Percentiles rank a stretch among this genome's conserved stretches.
phyloP scores from a whole-genome alignment of 2,797 vertebrate species.

The Muscicapa comitata region DNA sequence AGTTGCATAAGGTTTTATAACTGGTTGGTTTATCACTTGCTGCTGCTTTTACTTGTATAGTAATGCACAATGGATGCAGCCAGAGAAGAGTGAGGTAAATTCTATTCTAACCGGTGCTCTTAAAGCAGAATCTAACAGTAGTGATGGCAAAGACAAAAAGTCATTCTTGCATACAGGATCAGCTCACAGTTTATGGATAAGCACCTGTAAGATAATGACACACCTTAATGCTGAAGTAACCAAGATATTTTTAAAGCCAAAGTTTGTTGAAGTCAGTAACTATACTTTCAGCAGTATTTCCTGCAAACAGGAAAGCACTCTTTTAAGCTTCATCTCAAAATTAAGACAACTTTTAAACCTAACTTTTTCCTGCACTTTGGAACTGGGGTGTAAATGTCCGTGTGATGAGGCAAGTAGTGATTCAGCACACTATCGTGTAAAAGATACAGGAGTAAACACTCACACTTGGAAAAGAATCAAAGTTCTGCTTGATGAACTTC shows the following conservation, averaged over 20 bases:
- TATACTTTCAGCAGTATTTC: background rate
- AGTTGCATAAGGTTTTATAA: background rate
- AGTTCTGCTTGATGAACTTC: constrained; percentile 34
- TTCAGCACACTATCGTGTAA: background rate
- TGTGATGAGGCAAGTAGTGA: background rate
- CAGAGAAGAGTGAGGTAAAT: background rate
- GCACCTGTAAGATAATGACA: background rate
- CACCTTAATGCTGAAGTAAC: background rate
- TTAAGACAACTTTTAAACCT: background rate
- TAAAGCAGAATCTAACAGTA: background rate
- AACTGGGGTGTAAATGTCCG: background rate
- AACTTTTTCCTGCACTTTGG: background rate
- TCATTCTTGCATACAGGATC: background rate
- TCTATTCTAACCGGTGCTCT: background rate
- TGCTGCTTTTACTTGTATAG: background rate
- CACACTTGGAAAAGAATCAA: background rate
- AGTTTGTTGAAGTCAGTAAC: background rate
- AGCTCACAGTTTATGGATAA: background rate
- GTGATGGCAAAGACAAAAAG: background rate
- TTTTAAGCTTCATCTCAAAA: background rate
- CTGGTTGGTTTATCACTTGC: background rate
- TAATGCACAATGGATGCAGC: background rate
- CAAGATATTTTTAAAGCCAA: background rate
- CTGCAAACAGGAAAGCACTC: background rate
- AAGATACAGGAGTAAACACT: background rate